phyloP scores from a whole-genome alignment of 2,888 invertebrate genomes.

The Polydesmus complanatus region DNA sequence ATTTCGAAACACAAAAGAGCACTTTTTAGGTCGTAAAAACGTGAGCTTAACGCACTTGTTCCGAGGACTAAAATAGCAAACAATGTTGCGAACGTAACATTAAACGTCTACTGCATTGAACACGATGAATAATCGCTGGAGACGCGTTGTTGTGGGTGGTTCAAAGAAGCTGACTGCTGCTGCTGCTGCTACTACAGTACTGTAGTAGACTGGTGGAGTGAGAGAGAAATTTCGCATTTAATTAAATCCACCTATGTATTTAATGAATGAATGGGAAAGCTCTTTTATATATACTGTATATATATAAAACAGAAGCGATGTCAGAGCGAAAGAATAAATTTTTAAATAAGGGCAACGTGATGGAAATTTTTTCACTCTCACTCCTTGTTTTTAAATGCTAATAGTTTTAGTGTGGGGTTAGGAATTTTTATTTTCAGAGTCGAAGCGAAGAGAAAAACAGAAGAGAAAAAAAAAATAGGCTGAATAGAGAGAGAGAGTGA shows the following conservation, averaged over 20 bases:
- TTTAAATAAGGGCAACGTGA: background rate
- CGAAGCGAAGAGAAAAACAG: background rate
- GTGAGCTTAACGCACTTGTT: background rate
- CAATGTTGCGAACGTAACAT: background rate
- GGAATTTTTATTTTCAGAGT: background rate
- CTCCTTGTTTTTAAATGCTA: background rate
- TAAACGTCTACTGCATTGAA: background rate
- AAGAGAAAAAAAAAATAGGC: too few species aligned
- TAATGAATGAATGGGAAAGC: background rate
- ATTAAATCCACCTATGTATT: background rate
- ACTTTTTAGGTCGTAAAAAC: background rate
- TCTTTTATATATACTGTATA: background rate
- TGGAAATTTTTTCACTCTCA: background rate
- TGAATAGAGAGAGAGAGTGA: too few species aligned
- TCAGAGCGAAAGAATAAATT: background rate
- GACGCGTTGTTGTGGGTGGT: background rate
- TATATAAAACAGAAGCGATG: background rate
- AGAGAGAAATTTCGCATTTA: background rate
- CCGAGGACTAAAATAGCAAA: background rate
- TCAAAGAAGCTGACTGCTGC: too few species aligned
- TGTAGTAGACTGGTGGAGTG: background rate
- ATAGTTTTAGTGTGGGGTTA: background rate
- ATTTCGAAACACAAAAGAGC: background rate
- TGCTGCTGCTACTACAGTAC: too few species aligned
- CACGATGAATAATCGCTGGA: background rate